phyloP scores from a whole-genome alignment of 2,888 invertebrate species.

The Bedellia somnulentella region DNA sequence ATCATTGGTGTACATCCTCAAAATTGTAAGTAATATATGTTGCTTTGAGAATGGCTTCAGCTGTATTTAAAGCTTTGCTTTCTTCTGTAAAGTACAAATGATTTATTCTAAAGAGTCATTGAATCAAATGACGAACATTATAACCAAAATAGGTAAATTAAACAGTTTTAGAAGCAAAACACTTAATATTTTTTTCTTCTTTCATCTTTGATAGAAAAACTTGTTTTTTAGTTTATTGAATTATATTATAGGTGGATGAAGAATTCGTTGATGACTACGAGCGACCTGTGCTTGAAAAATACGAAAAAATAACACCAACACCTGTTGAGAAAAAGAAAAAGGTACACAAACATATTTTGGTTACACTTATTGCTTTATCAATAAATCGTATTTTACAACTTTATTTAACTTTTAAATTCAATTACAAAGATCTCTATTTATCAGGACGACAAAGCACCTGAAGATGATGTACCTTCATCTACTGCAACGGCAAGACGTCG shows the following conservation, averaged over 20 bases:
- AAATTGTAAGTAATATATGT: too few species aligned
- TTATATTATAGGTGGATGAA: slow-evolving; percentile 40
- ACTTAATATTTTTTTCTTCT: too few species aligned
- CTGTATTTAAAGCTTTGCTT: slow-evolving; percentile 24
- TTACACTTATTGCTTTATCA: slow-evolving; percentile 3
- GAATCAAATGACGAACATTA: too few species aligned
- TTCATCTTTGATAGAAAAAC: too few species aligned
- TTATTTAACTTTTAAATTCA: too few species aligned
- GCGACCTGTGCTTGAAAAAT: slow-evolving; percentile 71
- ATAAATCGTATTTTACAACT: background rate
- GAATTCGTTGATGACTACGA: slow-evolving; percentile 72
- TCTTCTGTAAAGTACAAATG: too few species aligned
- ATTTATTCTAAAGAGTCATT: too few species aligned
- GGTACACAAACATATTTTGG: slow-evolving; percentile 24
- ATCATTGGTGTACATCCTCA: too few species aligned
- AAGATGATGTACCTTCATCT: slow-evolving; percentile 28
- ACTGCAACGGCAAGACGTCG: slow-evolving; percentile 39
- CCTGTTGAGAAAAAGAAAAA: slow-evolving; percentile 53
- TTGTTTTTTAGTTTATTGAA: too few species aligned
- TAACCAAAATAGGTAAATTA: too few species aligned
- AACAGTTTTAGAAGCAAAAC: too few species aligned
- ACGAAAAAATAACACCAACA: slow-evolving; percentile 62
- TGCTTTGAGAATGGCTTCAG: slow-evolving; percentile 25
- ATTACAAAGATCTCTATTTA: too few species aligned
- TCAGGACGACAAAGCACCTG: slow-evolving; percentile 29